Base-by-base conservation (phyloP, 2,797 vertebrate genomes). In the Pampus argenteus region DNA sequence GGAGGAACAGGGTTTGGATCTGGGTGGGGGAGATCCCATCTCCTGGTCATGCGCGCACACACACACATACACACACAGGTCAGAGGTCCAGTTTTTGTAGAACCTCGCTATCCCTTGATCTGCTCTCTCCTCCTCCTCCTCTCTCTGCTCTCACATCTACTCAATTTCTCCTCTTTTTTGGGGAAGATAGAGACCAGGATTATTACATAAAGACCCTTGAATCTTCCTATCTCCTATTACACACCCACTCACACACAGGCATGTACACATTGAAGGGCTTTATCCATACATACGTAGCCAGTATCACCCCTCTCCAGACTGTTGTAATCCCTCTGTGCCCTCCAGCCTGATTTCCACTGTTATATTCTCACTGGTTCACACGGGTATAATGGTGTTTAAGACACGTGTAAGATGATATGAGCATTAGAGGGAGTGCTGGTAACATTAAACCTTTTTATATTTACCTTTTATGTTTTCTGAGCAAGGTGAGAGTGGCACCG, bases 291-390 rank as follows among this genome's bases (percentile, higher is more conserved):
- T 60, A 51, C 55, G 28, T 65, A 74, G 67, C 67, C 71, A 70
- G 20, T 91, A 88, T 93, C 90, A 56, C 65, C 68, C 67, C 78
- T 80, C 83, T 90, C 80, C 87, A 87, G 85, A 77, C 74, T 26
- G 65, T 15, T 78, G 67, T 92, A 91, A 93, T 92, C 89, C 85
- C 82, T 79, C 49, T 55, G 68, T 81, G 78, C 83, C 87, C 87
- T 84, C 74, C 65, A 74, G 85, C 69, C 75, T 65, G 73, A 71
- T 85, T 78, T 81, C 52, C 73, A 68, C 59, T 57, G 52, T 73
- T 82, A 66, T 13, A 58, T 64, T 67, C 60, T 59, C 23, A 2
- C 44, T 14, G 75, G 50, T 75, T 91, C 88, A 84, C 85, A 81
- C 66, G 76, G 71, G 82, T 83, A 80, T 81, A 74, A 79, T 20